Evolutionary conservation across 2,797 vertebrate genomes (phyloP).

Genomic region (Diplodus puntazzo): DNA sequence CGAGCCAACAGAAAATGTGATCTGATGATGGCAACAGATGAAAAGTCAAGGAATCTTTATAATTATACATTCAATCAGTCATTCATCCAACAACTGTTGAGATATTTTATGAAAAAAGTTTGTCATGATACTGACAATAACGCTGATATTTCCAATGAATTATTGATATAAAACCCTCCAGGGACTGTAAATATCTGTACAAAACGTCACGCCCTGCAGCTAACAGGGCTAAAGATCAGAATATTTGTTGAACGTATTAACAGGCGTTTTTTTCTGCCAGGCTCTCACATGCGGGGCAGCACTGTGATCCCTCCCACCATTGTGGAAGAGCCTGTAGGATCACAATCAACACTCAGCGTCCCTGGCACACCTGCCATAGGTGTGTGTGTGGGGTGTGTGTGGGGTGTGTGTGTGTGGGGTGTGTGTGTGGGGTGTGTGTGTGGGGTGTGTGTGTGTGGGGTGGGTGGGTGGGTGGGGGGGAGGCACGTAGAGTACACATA

Average conservation of each 20-base stretch:
- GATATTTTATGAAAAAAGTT: background rate
- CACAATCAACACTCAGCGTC: background rate
- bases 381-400: background rate
- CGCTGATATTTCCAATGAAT: too few relatives aligned
- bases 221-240: background rate
- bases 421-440: background rate
- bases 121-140: too few relatives aligned
- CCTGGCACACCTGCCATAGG: background rate
- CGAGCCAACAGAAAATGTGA: too few relatives aligned
- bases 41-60: too few relatives aligned
- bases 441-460: too few relatives aligned
- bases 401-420: slow-evolving; percentile 1
- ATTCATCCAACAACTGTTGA: background rate
- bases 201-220: background rate
- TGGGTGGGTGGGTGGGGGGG: too few relatives aligned
- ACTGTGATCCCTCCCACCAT: background rate
- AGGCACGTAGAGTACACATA: too few relatives aligned
- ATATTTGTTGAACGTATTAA: background rate
- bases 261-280: slow-evolving; percentile 22
- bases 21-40: too few relatives aligned
- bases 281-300: background rate
- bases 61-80: too few relatives aligned
- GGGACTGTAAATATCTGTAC: background rate
- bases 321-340: background rate
- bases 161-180: too few relatives aligned